A percentile compares a stretch with the other conserved stretches of the same genome.
Conservation (phyloP, 1,140 invertebrate genomes). For the Venustaconcha ellipsiformis region DNA sequence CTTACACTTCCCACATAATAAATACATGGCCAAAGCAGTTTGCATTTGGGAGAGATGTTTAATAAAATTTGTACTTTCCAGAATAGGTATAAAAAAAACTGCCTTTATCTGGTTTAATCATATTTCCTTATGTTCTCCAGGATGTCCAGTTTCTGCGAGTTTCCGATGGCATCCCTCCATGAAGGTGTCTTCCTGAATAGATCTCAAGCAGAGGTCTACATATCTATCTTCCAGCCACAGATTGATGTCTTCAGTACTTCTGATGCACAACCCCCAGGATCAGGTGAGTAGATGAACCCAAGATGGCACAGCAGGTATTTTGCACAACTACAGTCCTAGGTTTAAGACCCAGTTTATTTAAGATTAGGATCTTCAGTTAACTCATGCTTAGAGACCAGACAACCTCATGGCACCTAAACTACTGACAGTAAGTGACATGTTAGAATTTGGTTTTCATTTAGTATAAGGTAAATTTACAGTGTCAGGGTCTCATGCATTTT, state of each 20-base stretch:
- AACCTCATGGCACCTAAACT: too few species aligned
- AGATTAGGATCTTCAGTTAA: too few species aligned
- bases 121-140: constrained; percentile 32
- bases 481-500: too few species aligned
- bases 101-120: neutral
- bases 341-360: too few species aligned
- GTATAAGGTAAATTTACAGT: too few species aligned
- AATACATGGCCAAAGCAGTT: neutral
- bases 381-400: too few species aligned
- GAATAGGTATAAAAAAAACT: neutral
- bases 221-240: constrained; percentile 53
- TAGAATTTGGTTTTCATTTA: too few species aligned
- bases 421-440: too few species aligned
- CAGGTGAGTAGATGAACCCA: constrained; percentile 2
- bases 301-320: too few species aligned
- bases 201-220: constrained; percentile 56
- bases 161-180: constrained; percentile 59
- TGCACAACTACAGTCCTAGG: too few species aligned
- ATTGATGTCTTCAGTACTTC: constrained; percentile 36
- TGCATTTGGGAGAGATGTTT: neutral
- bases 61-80: neutral
- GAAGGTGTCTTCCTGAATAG: constrained; percentile 61
- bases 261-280: constrained; percentile 18
- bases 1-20: too few species aligned
- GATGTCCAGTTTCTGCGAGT: constrained; percentile 58